A percentile compares a stretch with the other conserved stretches of the same genome.
These are phyloP conservation scores for Plusia festucae DNA, from an alignment of 2,888 invertebrate species.

Conservation along the genomic window DNA sequence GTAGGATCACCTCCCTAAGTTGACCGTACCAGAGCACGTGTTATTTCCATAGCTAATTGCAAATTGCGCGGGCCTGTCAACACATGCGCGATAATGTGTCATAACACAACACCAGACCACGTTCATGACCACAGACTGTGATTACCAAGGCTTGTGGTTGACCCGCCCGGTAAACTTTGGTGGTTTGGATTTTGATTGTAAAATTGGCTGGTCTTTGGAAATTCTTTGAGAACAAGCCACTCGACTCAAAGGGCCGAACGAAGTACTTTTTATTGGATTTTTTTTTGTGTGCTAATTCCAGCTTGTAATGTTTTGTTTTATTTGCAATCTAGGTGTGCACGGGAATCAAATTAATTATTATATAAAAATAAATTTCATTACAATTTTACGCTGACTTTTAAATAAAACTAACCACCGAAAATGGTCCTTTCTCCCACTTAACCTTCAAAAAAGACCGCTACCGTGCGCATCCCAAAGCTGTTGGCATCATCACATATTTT, in stretches of 20 bases:
- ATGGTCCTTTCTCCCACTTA: slow-evolving; percentile 3
- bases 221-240: background rate
- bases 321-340: too few relatives aligned
- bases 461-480: slow-evolving; percentile 21
- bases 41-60: slow-evolving; percentile 88
- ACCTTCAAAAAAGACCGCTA: slow-evolving; percentile 29
- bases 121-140: slow-evolving; percentile 64
- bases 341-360: too few relatives aligned
- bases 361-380: background rate
- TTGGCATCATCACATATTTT: slow-evolving; percentile 43
- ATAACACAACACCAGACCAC: slow-evolving; percentile 72
- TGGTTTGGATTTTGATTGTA: slow-evolving; percentile 38
- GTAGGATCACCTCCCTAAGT: slow-evolving; percentile 60
- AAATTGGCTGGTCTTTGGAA: slow-evolving; percentile 9
- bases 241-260: background rate
- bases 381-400: background rate
- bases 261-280: too few relatives aligned
- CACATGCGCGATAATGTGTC: slow-evolving; percentile 86
- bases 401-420: background rate
- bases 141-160: slow-evolving; percentile 62
- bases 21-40: slow-evolving; percentile 68
- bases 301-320: too few relatives aligned
- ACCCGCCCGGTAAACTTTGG: slow-evolving; percentile 54
- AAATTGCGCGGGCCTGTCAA: slow-evolving; percentile 86
- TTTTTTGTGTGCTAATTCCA: too few relatives aligned